Percentiles rank a stretch among this genome's conserved stretches.
These are phyloP conservation scores for Drosophila niveifrons DNA, from an alignment of 2,888 invertebrate species.

Conservation along the genomic window DNA sequence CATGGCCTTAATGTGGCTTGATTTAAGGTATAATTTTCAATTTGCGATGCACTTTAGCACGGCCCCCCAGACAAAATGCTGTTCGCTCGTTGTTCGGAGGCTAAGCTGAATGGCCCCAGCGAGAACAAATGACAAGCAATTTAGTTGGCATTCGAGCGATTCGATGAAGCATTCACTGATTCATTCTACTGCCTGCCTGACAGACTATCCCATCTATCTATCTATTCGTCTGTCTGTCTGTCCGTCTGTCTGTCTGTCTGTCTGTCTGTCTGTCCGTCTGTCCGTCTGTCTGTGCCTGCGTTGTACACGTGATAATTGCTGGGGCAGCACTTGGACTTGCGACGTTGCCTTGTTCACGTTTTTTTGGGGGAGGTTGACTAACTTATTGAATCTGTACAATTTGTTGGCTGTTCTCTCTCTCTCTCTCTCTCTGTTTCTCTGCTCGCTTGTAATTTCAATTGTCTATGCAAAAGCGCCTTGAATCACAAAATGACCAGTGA, in stretches of 20 bases:
- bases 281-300: slow-evolving; percentile 9
- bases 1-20: background rate
- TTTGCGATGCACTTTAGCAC: slow-evolving; percentile 30
- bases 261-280: slow-evolving; percentile 5
- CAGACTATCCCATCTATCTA: slow-evolving; percentile 5
- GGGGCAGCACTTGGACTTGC: slow-evolving; percentile 34
- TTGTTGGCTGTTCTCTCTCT: slow-evolving; percentile 55
- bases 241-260: background rate
- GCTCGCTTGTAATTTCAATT: slow-evolving; percentile 67
- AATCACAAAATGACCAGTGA: slow-evolving; percentile 71
- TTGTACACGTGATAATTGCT: slow-evolving; percentile 69
- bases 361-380: slow-evolving; percentile 14
- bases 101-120: slow-evolving; percentile 17
- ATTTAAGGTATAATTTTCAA: slow-evolving; percentile 42
- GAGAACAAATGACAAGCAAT: slow-evolving; percentile 57
- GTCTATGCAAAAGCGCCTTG: slow-evolving; percentile 77
- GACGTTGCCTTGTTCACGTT: background rate
- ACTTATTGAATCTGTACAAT: slow-evolving; percentile 79
- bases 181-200: slow-evolving; percentile 22
- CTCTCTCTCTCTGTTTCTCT: background rate
- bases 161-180: slow-evolving; percentile 59
- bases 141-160: slow-evolving; percentile 60
- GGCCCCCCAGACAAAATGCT: slow-evolving; percentile 1
- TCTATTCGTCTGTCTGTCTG: background rate
- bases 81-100: background rate